phyloP scores from a whole-genome alignment of 53 echinoderm and acorn worm species.

The Actinopyga echinites region DNA sequence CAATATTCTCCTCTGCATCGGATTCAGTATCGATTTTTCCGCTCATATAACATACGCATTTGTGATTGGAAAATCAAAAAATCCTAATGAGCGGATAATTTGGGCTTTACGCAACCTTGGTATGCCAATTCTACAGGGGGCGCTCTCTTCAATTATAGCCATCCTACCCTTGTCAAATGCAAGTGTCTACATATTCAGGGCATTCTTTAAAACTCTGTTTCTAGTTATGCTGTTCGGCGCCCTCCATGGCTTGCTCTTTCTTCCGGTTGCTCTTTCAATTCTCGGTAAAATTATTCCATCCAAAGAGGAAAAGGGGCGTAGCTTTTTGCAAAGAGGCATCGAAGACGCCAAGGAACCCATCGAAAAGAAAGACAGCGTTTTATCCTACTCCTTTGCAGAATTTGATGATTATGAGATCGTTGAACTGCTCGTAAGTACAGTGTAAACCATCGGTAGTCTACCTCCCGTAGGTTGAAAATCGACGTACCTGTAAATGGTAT shows the following conservation, averaged over 20 bases:
- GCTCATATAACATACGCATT: slow-evolving; percentile 92
- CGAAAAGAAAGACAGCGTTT: not conserved
- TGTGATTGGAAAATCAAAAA: slow-evolving; percentile 57
- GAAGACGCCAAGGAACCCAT: not conserved
- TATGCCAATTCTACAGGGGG: slow-evolving; percentile 88
- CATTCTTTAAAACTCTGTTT: slow-evolving; percentile 95
- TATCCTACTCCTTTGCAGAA: not conserved
- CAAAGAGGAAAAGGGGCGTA: slow-evolving; percentile 21
- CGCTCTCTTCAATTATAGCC: slow-evolving; percentile 85
- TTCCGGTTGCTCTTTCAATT: slow-evolving; percentile 70
- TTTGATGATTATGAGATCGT: not conserved
- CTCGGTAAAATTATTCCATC: slow-evolving; percentile 68
- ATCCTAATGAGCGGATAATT: slow-evolving; percentile 68
- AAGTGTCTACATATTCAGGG: slow-evolving; percentile 74
- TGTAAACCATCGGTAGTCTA: not conserved
- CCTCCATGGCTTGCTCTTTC: slow-evolving; percentile 86
- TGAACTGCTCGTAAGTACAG: slow-evolving; percentile 27
- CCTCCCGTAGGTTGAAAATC: no score
- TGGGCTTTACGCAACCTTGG: slow-evolving; percentile 77
- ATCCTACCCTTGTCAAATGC: slow-evolving; percentile 61
- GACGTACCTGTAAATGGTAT: no score
- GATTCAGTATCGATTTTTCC: slow-evolving; percentile 94
- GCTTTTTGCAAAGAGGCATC: not conserved
- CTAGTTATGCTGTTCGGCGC: slow-evolving; percentile 88
- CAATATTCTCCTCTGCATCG: slow-evolving; percentile 90